These are phyloP conservation scores for Schizopygopsis pylzovi DNA, from an alignment of 2,797 vertebrate genomes.

Conservation along the genomic window DNA sequence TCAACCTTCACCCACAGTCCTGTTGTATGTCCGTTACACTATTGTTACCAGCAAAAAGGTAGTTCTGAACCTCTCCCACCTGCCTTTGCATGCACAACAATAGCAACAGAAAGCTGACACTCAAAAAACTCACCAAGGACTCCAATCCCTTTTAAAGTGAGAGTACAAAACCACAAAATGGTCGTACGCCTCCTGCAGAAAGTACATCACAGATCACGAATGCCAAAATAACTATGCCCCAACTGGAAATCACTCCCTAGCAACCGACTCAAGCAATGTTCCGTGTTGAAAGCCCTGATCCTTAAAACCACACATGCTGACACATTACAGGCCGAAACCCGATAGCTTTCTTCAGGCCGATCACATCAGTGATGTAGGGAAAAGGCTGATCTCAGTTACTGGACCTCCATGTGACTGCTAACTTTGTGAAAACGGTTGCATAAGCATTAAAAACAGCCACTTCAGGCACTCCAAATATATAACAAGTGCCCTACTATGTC, in stretches of 20 bases:
- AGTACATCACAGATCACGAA: neutral
- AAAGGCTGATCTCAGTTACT: neutral
- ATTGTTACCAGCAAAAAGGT: slow-evolving; percentile 67
- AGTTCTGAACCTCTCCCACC: slow-evolving; percentile 70
- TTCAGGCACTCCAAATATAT: slow-evolving; percentile 43
- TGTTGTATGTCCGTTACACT: slow-evolving; percentile 46
- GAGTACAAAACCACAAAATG: slow-evolving; percentile 34
- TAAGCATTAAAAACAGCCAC: slow-evolving; percentile 47
- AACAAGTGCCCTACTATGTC: slow-evolving; percentile 39
- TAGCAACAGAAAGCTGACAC: slow-evolving; percentile 66
- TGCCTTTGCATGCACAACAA: slow-evolving; percentile 72
- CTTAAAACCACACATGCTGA: slow-evolving; percentile 40
- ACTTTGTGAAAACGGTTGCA: slow-evolving; percentile 43
- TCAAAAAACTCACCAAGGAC: slow-evolving; percentile 28
- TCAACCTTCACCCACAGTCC: slow-evolving; percentile 57
- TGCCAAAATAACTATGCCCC: slow-evolving; percentile 37
- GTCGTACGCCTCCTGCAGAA: neutral
- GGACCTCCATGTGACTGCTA: neutral
- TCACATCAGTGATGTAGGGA: slow-evolving; percentile 25
- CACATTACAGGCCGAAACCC: slow-evolving; percentile 34
- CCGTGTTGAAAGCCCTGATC: slow-evolving; percentile 41
- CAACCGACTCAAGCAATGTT: slow-evolving; percentile 30
- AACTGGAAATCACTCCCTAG: slow-evolving; percentile 29
- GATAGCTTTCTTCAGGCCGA: slow-evolving; percentile 43
- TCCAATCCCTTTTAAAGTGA: slow-evolving; percentile 24